These are phyloP conservation scores for Cyprinodon brontotheroides DNA, from an alignment of 2,113 vertebrate species.

Conservation along the genomic window DNA sequence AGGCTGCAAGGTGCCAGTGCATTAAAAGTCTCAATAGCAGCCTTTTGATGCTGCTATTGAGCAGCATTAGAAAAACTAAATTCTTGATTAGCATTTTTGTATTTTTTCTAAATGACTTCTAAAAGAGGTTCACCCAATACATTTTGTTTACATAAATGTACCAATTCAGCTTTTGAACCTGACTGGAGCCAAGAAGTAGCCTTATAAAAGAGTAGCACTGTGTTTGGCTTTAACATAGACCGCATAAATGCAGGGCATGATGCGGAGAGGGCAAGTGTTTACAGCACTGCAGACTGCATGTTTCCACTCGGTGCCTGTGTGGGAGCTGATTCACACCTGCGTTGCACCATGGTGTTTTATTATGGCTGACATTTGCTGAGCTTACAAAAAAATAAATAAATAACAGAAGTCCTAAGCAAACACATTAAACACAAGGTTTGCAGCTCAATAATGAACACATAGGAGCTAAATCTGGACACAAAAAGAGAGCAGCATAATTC, in stretches of 20 bases:
- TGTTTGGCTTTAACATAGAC: neutral
- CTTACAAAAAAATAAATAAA: constrained; percentile 41
- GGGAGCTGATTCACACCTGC: constrained; percentile 14
- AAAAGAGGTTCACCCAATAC: too few relatives aligned
- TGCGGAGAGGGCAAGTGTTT: constrained; percentile 1
- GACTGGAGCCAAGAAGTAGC: too few relatives aligned
- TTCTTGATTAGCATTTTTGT: too few relatives aligned
- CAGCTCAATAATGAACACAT: neutral
- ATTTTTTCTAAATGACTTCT: too few relatives aligned
- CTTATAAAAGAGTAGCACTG: too few relatives aligned
- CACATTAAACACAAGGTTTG: neutral
- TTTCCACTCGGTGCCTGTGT: constrained; percentile 30
- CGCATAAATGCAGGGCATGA: neutral
- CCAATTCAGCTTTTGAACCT: too few relatives aligned
- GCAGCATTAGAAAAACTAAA: too few relatives aligned
- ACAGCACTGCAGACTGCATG: constrained; percentile 29
- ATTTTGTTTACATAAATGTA: too few relatives aligned
- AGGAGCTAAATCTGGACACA: neutral
- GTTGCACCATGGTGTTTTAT: constrained; percentile 62
- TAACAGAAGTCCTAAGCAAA: constrained; percentile 15
- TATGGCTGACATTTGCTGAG: constrained; percentile 60
- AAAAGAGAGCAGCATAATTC: neutral
- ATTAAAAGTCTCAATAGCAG: too few relatives aligned
- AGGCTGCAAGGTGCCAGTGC: too few relatives aligned
- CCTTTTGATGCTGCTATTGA: too few relatives aligned